These are phyloP conservation scores for Thelaira solivaga DNA, from an alignment of 2,888 invertebrate species.

Conservation along the genomic window DNA sequence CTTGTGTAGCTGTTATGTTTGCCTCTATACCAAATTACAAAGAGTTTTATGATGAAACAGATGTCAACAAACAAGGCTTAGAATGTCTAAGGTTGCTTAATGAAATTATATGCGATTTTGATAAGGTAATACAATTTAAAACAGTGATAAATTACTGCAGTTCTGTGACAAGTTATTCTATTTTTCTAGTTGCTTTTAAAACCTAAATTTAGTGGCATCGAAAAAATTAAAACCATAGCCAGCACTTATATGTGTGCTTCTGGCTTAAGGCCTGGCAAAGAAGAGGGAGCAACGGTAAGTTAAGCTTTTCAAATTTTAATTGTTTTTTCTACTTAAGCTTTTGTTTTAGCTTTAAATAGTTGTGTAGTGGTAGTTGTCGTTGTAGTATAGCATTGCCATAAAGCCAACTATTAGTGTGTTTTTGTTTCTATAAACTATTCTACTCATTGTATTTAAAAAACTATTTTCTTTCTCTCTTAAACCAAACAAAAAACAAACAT, in stretches of 20 bases:
- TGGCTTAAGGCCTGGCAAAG: slow-evolving; percentile 92
- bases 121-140: slow-evolving; percentile 85
- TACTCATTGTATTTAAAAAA: neutral
- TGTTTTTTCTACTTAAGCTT: neutral
- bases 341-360: neutral
- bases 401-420: neutral
- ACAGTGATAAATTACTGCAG: too few species aligned
- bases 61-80: slow-evolving; percentile 95
- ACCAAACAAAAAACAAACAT: neutral
- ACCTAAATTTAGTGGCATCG: slow-evolving; percentile 96
- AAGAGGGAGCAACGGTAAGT: slow-evolving; percentile 83
- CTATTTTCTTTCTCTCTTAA: slow-evolving; percentile 9
- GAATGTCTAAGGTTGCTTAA: slow-evolving; percentile 95
- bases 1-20: slow-evolving; percentile 97
- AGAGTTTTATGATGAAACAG: slow-evolving; percentile 97
- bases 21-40: slow-evolving; percentile 99
- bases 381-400: neutral
- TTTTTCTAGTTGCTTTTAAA: slow-evolving; percentile 85
- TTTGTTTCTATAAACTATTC: neutral
- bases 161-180: too few species aligned
- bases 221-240: slow-evolving; percentile 99
- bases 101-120: slow-evolving; percentile 98
- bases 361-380: neutral
- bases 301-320: too few species aligned
- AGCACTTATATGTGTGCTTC: slow-evolving; percentile 99